Conservation (phyloP, 2,113 vertebrate genomes). For the Cebus imitator region DNA sequence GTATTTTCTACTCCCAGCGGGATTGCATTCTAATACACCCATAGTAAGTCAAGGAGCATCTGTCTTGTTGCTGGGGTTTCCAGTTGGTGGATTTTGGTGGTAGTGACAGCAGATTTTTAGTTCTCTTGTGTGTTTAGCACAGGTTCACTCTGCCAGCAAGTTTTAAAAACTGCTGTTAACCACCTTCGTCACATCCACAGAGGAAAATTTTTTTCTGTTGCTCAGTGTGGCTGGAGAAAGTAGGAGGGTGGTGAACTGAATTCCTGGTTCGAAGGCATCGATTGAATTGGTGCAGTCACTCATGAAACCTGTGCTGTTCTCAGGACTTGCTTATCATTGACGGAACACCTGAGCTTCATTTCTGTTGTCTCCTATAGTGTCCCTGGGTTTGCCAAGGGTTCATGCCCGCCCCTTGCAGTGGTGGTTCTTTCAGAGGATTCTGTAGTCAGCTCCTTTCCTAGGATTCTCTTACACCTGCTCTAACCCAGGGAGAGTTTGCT, state of each 20-base stretch:
- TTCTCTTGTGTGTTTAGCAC: constrained; percentile 7
- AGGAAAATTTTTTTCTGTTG: neutral
- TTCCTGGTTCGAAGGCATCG: neutral
- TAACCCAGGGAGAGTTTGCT: neutral
- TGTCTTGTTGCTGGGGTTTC: neutral
- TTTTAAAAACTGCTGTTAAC: neutral
- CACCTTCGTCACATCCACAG: neutral
- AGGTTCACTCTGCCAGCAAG: neutral
- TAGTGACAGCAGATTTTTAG: neutral
- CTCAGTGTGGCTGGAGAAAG: neutral
- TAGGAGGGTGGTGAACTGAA: neutral
- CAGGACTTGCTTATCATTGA: neutral
- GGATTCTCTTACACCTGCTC: neutral
- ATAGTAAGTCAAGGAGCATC: neutral
- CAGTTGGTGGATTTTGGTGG: constrained; percentile 3
- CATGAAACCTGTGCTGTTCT: neutral
- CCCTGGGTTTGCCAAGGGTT: neutral
- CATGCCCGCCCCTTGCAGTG: neutral
- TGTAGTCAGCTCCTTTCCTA: neutral
- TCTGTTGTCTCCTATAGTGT: neutral
- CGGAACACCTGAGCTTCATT: neutral
- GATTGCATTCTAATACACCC: neutral
- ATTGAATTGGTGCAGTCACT: neutral
- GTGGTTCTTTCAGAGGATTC: neutral
- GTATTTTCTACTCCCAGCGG: neutral